Conservation (phyloP, 2,113 vertebrate genomes). For the Eclectus roratus region DNA sequence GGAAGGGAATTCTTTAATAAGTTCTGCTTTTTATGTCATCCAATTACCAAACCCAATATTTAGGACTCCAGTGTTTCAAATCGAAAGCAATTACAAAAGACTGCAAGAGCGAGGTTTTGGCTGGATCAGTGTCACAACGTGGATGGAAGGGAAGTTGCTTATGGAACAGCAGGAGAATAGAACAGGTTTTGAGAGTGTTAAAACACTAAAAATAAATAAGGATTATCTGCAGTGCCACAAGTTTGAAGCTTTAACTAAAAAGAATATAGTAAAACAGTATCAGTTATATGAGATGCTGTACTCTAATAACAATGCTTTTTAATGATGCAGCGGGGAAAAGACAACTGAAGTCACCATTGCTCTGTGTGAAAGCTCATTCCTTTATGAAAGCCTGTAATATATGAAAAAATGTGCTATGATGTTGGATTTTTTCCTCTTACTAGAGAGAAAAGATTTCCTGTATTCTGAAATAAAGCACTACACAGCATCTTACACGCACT, state of each 20-base stretch:
- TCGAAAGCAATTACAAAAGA: neutral
- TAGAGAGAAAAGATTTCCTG: neutral
- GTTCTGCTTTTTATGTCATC: neutral
- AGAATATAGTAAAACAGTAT: neutral
- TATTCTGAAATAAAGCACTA: neutral
- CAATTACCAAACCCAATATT: neutral
- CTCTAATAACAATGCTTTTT: neutral
- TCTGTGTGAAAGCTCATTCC: neutral
- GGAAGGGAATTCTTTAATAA: neutral
- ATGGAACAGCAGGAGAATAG: neutral
- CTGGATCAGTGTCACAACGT: accelerated
- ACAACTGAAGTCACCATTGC: neutral
- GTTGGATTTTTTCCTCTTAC: neutral
- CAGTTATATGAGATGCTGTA: neutral
- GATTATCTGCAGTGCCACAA: neutral
- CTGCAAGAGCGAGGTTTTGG: accelerated
- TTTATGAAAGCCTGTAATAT: neutral
- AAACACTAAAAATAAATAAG: neutral
- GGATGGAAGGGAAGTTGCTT: neutral
- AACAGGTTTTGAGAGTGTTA: neutral
- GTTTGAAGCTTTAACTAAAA: neutral
- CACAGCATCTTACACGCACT: neutral
- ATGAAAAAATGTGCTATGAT: neutral
- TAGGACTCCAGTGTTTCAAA: neutral
- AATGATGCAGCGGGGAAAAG: neutral